Evolutionary conservation across 2,888 invertebrate species (phyloP).

Genomic region (Mythimna lalbum): DNA sequence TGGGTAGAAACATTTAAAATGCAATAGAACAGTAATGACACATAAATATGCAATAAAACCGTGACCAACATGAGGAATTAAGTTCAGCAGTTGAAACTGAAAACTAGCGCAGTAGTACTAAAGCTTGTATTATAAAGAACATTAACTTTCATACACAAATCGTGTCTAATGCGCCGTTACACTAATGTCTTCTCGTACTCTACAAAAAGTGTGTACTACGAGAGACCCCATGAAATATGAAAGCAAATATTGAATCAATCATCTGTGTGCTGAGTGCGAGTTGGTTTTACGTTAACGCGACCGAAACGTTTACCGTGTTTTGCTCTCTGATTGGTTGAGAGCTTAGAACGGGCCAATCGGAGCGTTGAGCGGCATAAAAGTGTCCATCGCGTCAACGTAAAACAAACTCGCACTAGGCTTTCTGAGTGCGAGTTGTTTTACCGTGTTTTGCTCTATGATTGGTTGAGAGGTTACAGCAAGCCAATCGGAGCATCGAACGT

Average conservation of each 20-base stretch:
- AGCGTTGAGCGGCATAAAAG: too few relatives aligned
- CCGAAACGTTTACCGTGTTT: too few relatives aligned
- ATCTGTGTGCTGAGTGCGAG: slow-evolving; percentile 6
- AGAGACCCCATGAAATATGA: slow-evolving; percentile 58
- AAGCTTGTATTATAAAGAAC: slow-evolving; percentile 52
- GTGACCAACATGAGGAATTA: slow-evolving; percentile 61
- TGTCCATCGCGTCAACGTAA: too few relatives aligned
- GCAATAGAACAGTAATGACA: slow-evolving; percentile 57
- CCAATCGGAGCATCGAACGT: too few relatives aligned
- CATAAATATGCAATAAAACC: slow-evolving; percentile 62
- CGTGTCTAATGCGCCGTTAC: slow-evolving; percentile 48
- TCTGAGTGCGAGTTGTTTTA: too few relatives aligned
- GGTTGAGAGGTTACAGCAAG: too few relatives aligned
- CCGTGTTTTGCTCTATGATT: too few relatives aligned
- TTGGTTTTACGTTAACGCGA: too few relatives aligned
- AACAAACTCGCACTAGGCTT: too few relatives aligned
- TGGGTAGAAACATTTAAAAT: slow-evolving; percentile 52
- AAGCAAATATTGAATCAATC: slow-evolving; percentile 65
- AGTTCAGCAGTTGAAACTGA: slow-evolving; percentile 63
- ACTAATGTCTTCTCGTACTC: slow-evolving; percentile 53
- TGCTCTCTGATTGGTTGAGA: too few relatives aligned
- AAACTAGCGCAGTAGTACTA: slow-evolving; percentile 61
- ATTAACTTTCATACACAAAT: slow-evolving; percentile 59
- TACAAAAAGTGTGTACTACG: slow-evolving; percentile 27
- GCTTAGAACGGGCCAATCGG: too few relatives aligned